These are phyloP conservation scores for Phalera bucephala DNA, from an alignment of 2,888 invertebrate species.

Conservation along the genomic window DNA sequence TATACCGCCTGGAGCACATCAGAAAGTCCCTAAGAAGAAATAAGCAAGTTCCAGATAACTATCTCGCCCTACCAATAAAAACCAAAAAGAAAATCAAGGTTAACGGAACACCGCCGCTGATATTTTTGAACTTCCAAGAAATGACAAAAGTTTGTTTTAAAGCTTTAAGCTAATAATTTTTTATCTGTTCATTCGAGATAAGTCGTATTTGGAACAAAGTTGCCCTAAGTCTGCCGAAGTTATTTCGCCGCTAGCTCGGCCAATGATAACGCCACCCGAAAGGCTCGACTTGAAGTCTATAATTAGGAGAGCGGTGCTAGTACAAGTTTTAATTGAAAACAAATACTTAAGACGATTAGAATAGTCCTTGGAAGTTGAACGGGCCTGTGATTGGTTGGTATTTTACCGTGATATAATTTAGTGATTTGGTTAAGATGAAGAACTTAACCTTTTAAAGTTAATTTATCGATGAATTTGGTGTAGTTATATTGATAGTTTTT, in stretches of 20 bases:
- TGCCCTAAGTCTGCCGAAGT: constrained; percentile 17
- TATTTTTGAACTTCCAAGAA: constrained; percentile 29
- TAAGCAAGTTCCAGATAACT: no score
- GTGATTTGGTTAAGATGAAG: no score
- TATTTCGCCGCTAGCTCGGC: constrained; percentile 25
- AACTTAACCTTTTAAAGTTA: no score
- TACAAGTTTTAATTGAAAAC: constrained; percentile 36
- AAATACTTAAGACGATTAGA: constrained; percentile 27
- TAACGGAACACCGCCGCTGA: constrained; percentile 10
- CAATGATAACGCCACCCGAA: constrained; percentile 25
- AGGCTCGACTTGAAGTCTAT: constrained; percentile 13
- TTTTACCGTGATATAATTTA: no score
- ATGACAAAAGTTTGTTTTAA: constrained; percentile 30
- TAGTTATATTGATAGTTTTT: no score
- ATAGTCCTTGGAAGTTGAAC: constrained; percentile 6
- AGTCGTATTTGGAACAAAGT: constrained; percentile 20
- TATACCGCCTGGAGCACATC: no score
- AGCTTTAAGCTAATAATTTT: constrained; percentile 36
- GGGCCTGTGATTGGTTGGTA: neutral
- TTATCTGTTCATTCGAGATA: constrained; percentile 31
- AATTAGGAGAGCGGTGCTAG: constrained; percentile 23
- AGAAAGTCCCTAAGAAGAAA: no score
- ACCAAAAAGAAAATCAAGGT: constrained; percentile 23
- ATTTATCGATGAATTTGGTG: no score
- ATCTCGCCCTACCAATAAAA: no score